Percentiles rank a stretch among this genome's conserved stretches.
Conservation (phyloP, 1,140 invertebrate genomes). For the Aphidius ervi region DNA sequence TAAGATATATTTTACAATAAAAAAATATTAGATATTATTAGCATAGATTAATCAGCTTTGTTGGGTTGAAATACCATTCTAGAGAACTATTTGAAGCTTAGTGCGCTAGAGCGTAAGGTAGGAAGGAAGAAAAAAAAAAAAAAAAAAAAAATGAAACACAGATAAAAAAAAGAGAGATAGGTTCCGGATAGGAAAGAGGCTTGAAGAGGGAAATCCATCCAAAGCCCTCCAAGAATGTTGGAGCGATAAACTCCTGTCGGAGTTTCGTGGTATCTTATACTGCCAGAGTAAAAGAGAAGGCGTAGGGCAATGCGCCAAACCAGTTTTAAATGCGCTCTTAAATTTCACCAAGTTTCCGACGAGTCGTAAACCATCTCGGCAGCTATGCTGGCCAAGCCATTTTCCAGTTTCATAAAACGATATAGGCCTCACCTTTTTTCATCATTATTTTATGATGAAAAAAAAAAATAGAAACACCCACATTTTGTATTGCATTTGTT, state of each 20-base stretch:
- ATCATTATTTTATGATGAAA: neutral
- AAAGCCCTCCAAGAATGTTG: constrained; percentile 51
- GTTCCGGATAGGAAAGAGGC: constrained; percentile 16
- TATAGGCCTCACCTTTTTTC: neutral
- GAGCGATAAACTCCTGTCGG: constrained; percentile 51
- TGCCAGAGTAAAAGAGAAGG: constrained; percentile 38
- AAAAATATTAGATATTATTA: too few relatives aligned
- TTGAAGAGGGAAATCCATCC: constrained; percentile 48
- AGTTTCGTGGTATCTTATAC: constrained; percentile 45
- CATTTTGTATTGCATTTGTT: too few relatives aligned
- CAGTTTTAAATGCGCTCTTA: constrained; percentile 55
- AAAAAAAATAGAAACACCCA: too few relatives aligned
- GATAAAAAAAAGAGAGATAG: too few relatives aligned
- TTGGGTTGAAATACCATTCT: too few relatives aligned
- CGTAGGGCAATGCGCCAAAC: constrained; percentile 52
- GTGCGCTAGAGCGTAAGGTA: too few relatives aligned
- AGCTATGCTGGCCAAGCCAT: constrained; percentile 27
- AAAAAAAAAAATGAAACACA: too few relatives aligned
- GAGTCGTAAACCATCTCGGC: constrained; percentile 52
- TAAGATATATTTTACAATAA: too few relatives aligned
- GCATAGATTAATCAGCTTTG: too few relatives aligned
- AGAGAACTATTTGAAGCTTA: too few relatives aligned
- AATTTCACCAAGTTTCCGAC: constrained; percentile 50
- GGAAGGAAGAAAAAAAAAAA: too few relatives aligned
- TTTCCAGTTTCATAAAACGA: neutral